A percentile compares a stretch with the other conserved stretches of the same genome.
Evolutionary conservation across 2,888 invertebrate species (phyloP).

Genomic region (Eremobia ochroleuca): DNA sequence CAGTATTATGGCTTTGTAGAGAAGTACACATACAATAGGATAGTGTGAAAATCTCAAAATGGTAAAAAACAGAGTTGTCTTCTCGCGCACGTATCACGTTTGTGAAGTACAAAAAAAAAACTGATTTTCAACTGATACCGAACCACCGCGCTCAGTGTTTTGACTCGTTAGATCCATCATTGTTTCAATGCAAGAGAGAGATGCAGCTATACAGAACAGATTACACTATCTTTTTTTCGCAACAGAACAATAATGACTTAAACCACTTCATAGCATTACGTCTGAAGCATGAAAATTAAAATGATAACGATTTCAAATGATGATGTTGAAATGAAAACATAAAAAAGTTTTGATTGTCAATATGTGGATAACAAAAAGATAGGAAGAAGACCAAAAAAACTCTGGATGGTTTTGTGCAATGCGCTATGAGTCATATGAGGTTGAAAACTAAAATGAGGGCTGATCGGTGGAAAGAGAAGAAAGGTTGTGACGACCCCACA

Average conservation of each 20-base stretch:
- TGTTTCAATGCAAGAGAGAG: not conserved
- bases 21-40: too few relatives aligned
- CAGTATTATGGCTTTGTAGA: too few relatives aligned
- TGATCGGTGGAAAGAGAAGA: not conserved
- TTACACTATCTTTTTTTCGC: not conserved
- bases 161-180: not conserved
- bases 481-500: not conserved
- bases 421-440: not conserved
- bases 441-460: not conserved
- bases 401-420: too few relatives aligned
- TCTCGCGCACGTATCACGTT: too few relatives aligned
- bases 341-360: fast-evolving
- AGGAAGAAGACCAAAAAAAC: not conserved
- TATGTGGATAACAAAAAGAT: not conserved
- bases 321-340: not conserved
- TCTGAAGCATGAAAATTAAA: not conserved
- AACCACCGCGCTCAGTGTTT: too few relatives aligned
- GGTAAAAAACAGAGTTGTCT: too few relatives aligned
- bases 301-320: not conserved
- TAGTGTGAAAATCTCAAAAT: too few relatives aligned
- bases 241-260: not conserved
- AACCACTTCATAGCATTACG: too few relatives aligned
- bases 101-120: too few relatives aligned
- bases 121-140: too few relatives aligned
- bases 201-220: not conserved